Conservation (phyloP, 2,113 vertebrate genomes). For the Progne subis region DNA sequence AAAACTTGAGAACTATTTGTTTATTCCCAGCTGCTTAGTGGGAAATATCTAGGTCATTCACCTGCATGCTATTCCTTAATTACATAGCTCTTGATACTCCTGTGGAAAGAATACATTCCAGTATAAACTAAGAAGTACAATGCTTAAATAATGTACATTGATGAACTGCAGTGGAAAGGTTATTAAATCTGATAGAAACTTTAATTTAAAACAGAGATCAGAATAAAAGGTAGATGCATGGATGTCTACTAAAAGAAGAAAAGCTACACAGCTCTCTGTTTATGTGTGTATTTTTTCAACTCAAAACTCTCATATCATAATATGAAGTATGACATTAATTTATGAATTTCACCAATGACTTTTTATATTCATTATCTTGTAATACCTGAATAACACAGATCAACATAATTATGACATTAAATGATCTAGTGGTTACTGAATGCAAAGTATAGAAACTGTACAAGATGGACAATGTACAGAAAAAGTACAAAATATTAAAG, state of each 20-base stretch:
- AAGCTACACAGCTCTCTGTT: not conserved
- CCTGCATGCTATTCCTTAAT: not conserved
- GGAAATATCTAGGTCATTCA: slow-evolving; percentile 25
- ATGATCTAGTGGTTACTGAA: not conserved
- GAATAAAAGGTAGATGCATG: not conserved
- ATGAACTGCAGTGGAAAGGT: not conserved
- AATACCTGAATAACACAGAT: not conserved
- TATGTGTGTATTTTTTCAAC: not conserved
- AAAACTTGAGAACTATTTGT: not conserved
- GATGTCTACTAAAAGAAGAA: not conserved
- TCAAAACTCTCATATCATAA: not conserved
- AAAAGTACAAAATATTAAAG: not conserved
- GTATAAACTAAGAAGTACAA: not conserved
- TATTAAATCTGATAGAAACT: not conserved
- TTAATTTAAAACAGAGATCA: not conserved
- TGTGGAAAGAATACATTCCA: not conserved
- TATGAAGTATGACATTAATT: not conserved
- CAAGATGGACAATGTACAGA: not conserved
- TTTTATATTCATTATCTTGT: not conserved
- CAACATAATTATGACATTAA: not conserved
- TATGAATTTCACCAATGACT: accelerated
- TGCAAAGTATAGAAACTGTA: not conserved
- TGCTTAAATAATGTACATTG: not conserved
- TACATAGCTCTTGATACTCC: not conserved
- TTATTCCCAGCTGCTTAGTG: not conserved